Percentiles rank a stretch among this genome's conserved stretches.
Conservation (phyloP, 2,888 invertebrate species). For the Rhimphoctona megacephalus region DNA sequence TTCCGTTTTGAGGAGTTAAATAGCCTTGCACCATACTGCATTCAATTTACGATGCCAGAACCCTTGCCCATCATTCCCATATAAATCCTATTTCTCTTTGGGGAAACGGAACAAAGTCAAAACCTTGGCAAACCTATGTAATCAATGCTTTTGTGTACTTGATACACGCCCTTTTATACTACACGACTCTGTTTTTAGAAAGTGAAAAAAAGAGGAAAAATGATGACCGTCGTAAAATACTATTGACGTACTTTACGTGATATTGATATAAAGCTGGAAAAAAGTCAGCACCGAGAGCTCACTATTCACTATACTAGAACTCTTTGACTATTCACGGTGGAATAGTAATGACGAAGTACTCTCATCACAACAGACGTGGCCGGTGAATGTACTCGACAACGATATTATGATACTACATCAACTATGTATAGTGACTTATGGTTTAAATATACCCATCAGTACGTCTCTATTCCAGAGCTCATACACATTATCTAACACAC, state of each 20-base stretch:
- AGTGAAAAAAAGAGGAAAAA: slow-evolving; percentile 15
- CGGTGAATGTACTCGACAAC: slow-evolving; percentile 50
- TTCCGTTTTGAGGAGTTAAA: slow-evolving; percentile 52
- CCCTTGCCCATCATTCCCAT: slow-evolving; percentile 14
- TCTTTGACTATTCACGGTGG: neutral
- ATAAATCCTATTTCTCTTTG: slow-evolving; percentile 32
- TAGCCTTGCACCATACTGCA: slow-evolving; percentile 32
- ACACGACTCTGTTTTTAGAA: neutral
- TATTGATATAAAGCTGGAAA: slow-evolving; percentile 15
- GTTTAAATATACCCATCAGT: neutral
- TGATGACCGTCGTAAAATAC: slow-evolving; percentile 13
- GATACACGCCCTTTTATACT: slow-evolving; percentile 12
- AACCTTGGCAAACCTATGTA: neutral
- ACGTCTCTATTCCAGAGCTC: neutral
- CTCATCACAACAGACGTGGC: slow-evolving; percentile 20
- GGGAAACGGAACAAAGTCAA: neutral
- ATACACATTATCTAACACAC: slow-evolving; percentile 12
- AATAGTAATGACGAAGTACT: slow-evolving; percentile 45
- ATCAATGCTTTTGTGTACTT: neutral
- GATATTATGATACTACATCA: slow-evolving; percentile 36
- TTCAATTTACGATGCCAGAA: slow-evolving; percentile 36
- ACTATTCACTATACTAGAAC: too few relatives aligned
- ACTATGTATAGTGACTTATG: slow-evolving; percentile 2
- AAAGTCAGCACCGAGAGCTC: slow-evolving; percentile 10
- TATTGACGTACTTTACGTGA: slow-evolving; percentile 15